Evolutionary conservation across 2,888 invertebrate genomes (phyloP).

Genomic region (Drosophila kanekoi): DNA sequence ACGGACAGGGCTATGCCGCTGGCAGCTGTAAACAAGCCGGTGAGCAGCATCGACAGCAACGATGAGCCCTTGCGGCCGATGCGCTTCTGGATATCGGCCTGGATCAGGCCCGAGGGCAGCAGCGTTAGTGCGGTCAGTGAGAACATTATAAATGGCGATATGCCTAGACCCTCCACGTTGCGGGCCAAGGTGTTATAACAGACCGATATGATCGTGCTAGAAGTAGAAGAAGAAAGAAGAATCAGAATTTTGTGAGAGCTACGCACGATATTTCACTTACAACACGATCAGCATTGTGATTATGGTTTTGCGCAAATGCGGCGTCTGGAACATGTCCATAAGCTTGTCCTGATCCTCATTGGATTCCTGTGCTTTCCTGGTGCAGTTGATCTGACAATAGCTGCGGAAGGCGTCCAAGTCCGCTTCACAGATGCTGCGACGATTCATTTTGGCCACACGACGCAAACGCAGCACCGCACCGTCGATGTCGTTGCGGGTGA

Average conservation of each 20-base stretch:
- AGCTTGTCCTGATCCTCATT: slow-evolving; percentile 42
- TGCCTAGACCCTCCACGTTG: slow-evolving; percentile 86
- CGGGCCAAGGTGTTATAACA: slow-evolving; percentile 87
- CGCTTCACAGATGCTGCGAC: slow-evolving; percentile 80
- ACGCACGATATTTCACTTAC: slow-evolving; percentile 82
- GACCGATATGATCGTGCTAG: slow-evolving; percentile 86
- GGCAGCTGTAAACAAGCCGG: slow-evolving; percentile 85
- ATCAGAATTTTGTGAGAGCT: not conserved
- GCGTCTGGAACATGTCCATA: slow-evolving; percentile 85
- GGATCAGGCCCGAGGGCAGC: slow-evolving; percentile 85
- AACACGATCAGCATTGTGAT: slow-evolving; percentile 86
- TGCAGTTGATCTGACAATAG: slow-evolving; percentile 65
- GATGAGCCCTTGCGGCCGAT: slow-evolving; percentile 86
- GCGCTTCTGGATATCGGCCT: slow-evolving; percentile 71
- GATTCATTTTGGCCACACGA: slow-evolving; percentile 86
- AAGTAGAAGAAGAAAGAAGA: slow-evolving; percentile 58
- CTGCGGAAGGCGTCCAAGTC: slow-evolving; percentile 74
- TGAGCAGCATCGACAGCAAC: slow-evolving; percentile 85
- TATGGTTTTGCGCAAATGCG: slow-evolving; percentile 85
- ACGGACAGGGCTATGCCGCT: slow-evolving; percentile 84
- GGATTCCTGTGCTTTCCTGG: slow-evolving; percentile 29
- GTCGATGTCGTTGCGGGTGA: slow-evolving; percentile 86
- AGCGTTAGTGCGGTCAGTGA: slow-evolving; percentile 86
- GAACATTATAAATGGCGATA: slow-evolving; percentile 86
- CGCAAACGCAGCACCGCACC: slow-evolving; percentile 86